Evolutionary conservation across 2,888 invertebrate species (phyloP).

Genomic region (Drosophila barbarae): DNA sequence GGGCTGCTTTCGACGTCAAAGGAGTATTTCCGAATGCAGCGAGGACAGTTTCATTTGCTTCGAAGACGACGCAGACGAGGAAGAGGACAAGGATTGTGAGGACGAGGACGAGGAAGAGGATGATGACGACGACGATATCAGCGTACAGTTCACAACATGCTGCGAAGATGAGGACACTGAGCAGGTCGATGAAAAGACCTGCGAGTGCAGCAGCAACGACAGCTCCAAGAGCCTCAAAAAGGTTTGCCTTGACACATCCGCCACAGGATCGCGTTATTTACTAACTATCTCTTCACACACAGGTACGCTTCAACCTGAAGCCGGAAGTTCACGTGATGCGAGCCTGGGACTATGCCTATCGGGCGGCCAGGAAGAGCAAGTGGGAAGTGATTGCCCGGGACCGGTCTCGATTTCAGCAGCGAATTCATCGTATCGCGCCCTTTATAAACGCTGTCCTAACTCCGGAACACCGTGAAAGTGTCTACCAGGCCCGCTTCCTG

Average conservation of each 20-base stretch:
- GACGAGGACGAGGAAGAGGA: constrained; percentile 27
- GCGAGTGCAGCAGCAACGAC: constrained; percentile 27
- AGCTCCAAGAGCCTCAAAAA: constrained; percentile 20
- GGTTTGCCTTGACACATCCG: background rate
- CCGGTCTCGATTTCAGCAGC: constrained; percentile 74
- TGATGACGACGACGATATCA: constrained; percentile 27
- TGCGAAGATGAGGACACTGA: constrained; percentile 39
- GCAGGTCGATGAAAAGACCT: constrained; percentile 9
- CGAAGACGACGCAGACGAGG: constrained; percentile 49
- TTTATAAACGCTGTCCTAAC: constrained; percentile 70
- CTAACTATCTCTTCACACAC: constrained; percentile 52
- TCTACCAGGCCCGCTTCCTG: constrained; percentile 74
- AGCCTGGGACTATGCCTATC: constrained; percentile 83
- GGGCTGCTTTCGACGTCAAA: constrained; percentile 42
- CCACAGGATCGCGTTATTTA: background rate
- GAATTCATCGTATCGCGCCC: constrained; percentile 67
- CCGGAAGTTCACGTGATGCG: constrained; percentile 83
- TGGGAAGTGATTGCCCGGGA: constrained; percentile 83
- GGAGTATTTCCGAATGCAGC: constrained; percentile 62
- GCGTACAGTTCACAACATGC: constrained; percentile 23
- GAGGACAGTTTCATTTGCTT: constrained; percentile 67
- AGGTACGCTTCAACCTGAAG: constrained; percentile 83
- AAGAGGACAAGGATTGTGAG: constrained; percentile 21
- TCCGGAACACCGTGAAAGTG: constrained; percentile 74
- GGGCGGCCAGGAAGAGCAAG: constrained; percentile 82